Conservation (phyloP, 2,113 vertebrate species). For the Aix galericulata region DNA sequence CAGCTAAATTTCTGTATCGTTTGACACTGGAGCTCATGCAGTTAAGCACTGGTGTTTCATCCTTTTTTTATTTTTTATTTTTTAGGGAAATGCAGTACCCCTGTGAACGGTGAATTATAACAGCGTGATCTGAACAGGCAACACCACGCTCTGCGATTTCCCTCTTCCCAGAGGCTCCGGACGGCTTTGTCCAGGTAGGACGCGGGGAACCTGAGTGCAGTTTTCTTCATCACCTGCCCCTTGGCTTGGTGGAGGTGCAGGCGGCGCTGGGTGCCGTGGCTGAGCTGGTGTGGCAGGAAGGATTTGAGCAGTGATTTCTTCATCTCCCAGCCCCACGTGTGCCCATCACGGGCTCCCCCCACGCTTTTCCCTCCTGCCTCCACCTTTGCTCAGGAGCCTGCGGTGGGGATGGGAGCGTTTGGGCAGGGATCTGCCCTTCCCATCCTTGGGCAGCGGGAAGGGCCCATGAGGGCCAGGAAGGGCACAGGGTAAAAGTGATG, state of each 20-base stretch:
- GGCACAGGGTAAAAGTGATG: background rate
- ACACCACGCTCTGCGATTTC: background rate
- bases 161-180: background rate
- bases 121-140: background rate
- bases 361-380: background rate
- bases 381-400: background rate
- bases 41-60: background rate
- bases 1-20: background rate
- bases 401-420: background rate
- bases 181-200: background rate
- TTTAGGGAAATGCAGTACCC: background rate
- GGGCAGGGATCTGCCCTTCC: background rate
- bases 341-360: background rate
- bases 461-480: no score
- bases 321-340: rapidly evolving
- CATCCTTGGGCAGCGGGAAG: no score
- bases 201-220: background rate
- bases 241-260: background rate
- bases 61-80: no score
- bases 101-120: background rate
- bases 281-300: background rate
- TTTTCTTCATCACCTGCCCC: background rate
- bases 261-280: background rate
- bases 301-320: background rate
- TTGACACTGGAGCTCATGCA: background rate